Evolutionary conservation across 2,888 invertebrate species (phyloP).

Genomic region (Amblyjoppa proteus): DNA sequence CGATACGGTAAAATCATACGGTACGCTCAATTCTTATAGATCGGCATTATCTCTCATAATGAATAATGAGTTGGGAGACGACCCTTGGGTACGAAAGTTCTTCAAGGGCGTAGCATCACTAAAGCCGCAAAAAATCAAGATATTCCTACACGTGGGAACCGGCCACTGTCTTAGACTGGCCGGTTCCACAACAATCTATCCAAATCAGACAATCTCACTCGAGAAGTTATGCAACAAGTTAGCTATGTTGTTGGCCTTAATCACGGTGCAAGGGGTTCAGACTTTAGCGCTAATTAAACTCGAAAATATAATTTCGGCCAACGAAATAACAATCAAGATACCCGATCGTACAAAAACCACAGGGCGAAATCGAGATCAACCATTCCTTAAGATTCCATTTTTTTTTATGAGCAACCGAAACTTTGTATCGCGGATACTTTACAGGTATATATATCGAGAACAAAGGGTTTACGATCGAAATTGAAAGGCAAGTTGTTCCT

Average conservation of each 20-base stretch:
- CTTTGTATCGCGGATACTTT: conserved; percentile 34
- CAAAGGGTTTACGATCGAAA: conserved; percentile 7
- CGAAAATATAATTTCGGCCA: conserved; percentile 21
- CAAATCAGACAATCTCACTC: conserved; percentile 44
- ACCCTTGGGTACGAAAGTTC: conserved; percentile 1
- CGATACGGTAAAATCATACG: conserved; percentile 36
- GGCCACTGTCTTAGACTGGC: conserved; percentile 4
- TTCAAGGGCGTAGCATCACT: conserved; percentile 46
- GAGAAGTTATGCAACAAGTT: conserved; percentile 69
- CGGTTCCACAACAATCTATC: conserved; percentile 12
- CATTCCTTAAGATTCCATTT: conserved; percentile 41
- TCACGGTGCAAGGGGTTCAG: conserved; percentile 59
- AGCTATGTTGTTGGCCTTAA: conserved; percentile 70
- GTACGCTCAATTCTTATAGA: conserved; percentile 46
- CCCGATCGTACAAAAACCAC: conserved; percentile 48
- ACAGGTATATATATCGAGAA: conserved; percentile 30
- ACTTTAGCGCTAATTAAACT: conserved; percentile 38
- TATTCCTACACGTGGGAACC: conserved; percentile 76
- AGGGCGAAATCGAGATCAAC: conserved; percentile 38
- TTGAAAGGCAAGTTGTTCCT: not conserved
- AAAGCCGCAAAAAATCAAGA: conserved; percentile 55
- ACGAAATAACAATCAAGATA: conserved; percentile 44
- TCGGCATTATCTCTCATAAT: conserved; percentile 47
- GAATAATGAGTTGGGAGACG: conserved; percentile 19
- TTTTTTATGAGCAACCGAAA: conserved; percentile 31